phyloP scores from a whole-genome alignment of 1,140 invertebrate genomes.

The Leptinotarsa texana region DNA sequence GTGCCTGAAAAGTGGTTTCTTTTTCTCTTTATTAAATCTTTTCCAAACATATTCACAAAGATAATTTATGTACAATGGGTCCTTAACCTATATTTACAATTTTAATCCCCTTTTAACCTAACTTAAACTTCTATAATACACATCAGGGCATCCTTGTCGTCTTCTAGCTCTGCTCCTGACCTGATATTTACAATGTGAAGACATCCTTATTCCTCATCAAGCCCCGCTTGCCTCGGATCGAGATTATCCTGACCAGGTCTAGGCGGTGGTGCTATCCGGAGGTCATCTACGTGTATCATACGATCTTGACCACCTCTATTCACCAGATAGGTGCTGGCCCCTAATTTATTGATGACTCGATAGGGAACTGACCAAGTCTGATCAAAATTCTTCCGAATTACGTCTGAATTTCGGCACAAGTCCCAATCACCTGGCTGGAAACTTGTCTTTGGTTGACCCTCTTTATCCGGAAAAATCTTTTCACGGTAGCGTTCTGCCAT shows the following conservation, averaged over 20 bases:
- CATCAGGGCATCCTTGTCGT: too few species aligned
- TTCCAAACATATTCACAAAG: too few species aligned
- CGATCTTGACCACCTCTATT: background rate
- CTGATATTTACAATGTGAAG: too few species aligned
- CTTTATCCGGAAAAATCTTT: background rate
- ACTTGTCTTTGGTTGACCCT: fast-evolving
- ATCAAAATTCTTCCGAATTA: background rate
- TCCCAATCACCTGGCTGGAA: background rate
- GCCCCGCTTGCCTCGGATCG: background rate
- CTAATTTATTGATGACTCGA: too few species aligned
- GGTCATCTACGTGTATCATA: background rate
- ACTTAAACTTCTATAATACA: too few species aligned
- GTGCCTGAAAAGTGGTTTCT: too few species aligned
- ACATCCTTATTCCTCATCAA: too few species aligned
- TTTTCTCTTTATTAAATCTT: too few species aligned
- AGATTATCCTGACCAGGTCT: background rate
- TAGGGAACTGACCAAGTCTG: background rate
- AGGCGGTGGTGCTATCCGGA: background rate
- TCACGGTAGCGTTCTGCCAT: background rate
- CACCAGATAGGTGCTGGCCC: background rate
- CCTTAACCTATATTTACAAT: too few species aligned
- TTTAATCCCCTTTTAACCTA: too few species aligned
- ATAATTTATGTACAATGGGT: too few species aligned
- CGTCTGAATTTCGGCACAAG: background rate
- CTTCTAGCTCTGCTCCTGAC: too few species aligned